Evolutionary conservation across 2,113 vertebrate genomes (phyloP).

Genomic region (Oreocharis arfaki): DNA sequence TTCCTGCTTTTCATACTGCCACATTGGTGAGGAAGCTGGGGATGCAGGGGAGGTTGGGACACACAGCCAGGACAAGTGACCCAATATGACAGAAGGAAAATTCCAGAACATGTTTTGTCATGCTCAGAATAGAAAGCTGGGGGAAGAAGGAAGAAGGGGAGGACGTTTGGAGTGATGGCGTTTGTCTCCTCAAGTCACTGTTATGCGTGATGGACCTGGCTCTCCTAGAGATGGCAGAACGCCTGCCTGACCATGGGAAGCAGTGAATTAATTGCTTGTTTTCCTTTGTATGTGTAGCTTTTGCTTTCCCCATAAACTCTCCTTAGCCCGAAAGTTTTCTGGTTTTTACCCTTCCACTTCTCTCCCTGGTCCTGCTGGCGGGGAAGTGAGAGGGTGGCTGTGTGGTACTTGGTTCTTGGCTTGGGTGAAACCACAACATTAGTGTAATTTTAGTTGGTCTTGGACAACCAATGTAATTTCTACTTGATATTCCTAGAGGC

Average conservation of each 20-base stretch:
- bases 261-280: not conserved
- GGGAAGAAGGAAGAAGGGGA: not conserved
- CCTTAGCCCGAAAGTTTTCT: not conserved
- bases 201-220: not conserved
- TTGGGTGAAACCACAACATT: not conserved
- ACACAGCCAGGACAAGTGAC: not conserved
- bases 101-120: not conserved
- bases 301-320: not conserved
- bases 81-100: not conserved
- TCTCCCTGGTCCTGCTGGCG: not conserved
- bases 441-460: not conserved
- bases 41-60: not conserved
- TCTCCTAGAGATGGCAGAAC: not conserved
- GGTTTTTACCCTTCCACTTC: not conserved
- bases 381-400: not conserved
- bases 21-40: not conserved
- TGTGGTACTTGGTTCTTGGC: not conserved
- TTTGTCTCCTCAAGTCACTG: not conserved
- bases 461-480: not conserved
- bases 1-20: not conserved
- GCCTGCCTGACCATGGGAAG: not conserved
- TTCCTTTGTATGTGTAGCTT: not conserved
- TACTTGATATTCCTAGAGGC: not conserved
- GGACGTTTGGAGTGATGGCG: accelerated
- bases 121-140: not conserved